These are phyloP conservation scores for Aeoliscus strigatus DNA, from an alignment of 2,797 vertebrate species.

Conservation along the genomic window DNA sequence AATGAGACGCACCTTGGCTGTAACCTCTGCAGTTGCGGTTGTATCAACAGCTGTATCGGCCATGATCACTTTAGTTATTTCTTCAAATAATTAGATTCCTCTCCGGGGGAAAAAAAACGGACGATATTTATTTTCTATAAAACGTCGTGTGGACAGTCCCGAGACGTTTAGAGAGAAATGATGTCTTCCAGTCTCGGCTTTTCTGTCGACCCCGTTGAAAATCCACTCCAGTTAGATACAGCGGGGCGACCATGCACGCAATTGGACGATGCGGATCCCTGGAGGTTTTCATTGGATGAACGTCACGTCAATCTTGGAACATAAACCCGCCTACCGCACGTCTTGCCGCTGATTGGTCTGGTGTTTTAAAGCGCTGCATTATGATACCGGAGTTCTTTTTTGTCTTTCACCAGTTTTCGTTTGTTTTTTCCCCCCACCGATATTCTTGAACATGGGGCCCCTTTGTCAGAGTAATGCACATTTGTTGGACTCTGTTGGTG, in stretches of 20 bases:
- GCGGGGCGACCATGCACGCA: constrained; percentile 21
- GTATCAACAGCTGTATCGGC: constrained; percentile 80
- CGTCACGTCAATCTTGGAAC: constrained; percentile 21
- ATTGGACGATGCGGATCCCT: constrained; percentile 57
- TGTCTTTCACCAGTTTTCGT: constrained; percentile 17
- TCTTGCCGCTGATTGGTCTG: constrained; percentile 58
- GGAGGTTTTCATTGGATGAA: constrained; percentile 49
- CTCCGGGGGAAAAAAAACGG: constrained; percentile 5
- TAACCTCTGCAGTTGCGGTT: constrained; percentile 73
- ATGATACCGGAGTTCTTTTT: constrained; percentile 14
- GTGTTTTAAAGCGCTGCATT: constrained; percentile 57
- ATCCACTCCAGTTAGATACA: constrained; percentile 61
- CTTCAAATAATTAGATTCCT: constrained; percentile 36
- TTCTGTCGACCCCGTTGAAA: constrained; percentile 65
- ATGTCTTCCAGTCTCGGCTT: constrained; percentile 65
- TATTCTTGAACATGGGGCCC: no score
- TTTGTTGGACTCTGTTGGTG: background rate
- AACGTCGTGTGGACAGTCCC: constrained; percentile 45
- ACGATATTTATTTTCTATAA: constrained; percentile 30
- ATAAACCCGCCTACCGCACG: constrained; percentile 26
- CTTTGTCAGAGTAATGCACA: constrained; percentile 6
- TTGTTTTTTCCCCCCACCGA: background rate
- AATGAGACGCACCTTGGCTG: constrained; percentile 75
- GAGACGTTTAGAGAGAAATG: constrained; percentile 70
- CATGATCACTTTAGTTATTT: constrained; percentile 62